These are phyloP conservation scores for Vanessa cardui DNA, from an alignment of 2,888 invertebrate genomes.

Conservation along the genomic window DNA sequence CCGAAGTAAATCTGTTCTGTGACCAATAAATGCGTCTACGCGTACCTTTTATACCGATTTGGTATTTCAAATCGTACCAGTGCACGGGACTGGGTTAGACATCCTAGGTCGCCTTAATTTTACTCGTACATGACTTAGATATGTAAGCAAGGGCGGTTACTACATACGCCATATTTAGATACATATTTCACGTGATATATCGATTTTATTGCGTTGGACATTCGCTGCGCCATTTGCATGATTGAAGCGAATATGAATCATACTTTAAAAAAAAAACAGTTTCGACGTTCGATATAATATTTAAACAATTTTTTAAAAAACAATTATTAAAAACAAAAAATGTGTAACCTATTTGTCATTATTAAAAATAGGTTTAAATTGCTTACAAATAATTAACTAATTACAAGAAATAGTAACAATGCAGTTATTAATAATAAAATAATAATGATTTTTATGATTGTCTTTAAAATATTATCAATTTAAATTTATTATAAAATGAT, in stretches of 20 bases:
- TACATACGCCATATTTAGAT: conserved; percentile 34
- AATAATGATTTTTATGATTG: too few relatives aligned
- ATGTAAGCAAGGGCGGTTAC: conserved; percentile 35
- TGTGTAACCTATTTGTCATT: too few relatives aligned
- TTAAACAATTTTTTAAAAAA: too few relatives aligned
- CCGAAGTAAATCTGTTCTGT: conserved; percentile 60
- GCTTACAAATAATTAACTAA: too few relatives aligned
- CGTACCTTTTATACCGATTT: conserved; percentile 69
- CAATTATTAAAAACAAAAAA: too few relatives aligned
- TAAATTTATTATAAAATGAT: too few relatives aligned
- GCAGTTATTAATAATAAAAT: too few relatives aligned
- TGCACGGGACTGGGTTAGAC: conserved; percentile 42
- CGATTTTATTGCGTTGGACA: conserved; percentile 7
- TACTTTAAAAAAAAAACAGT: not conserved
- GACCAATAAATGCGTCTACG: conserved; percentile 51
- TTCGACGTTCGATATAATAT: too few relatives aligned
- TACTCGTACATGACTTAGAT: conserved; percentile 17
- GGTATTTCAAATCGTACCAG: conserved; percentile 48
- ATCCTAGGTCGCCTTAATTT: conserved; percentile 47
- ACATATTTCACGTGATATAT: conserved; percentile 20
- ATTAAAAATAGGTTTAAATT: too few relatives aligned
- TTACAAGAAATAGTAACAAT: too few relatives aligned
- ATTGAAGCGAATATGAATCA: not conserved
- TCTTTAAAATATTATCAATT: too few relatives aligned
- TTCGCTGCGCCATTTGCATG: not conserved